Conservation (phyloP, 2,888 invertebrate genomes). For the Didymodactylos carnosus region DNA sequence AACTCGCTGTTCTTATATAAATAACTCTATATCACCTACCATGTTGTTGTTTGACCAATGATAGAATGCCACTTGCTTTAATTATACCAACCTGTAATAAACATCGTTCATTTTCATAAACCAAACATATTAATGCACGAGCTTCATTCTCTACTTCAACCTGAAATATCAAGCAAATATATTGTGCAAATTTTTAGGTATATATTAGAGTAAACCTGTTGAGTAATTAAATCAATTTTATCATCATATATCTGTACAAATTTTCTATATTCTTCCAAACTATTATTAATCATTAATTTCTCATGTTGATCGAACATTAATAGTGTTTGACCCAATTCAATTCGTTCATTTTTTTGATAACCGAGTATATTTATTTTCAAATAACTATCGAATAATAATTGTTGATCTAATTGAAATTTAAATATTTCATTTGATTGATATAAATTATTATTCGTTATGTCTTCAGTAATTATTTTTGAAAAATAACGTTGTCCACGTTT, state of each 20-base stretch:
- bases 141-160: not conserved
- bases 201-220: not conserved
- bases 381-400: not conserved
- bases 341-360: not conserved
- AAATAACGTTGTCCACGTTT: not conserved
- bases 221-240: not conserved
- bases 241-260: not conserved
- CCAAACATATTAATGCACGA: not conserved
- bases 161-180: not conserved
- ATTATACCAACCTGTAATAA: not conserved
- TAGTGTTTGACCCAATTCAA: not conserved
- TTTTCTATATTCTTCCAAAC: not conserved
- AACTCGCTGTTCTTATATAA: no score
- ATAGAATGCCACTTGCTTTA: not conserved
- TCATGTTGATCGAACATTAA: not conserved
- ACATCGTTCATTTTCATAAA: not conserved
- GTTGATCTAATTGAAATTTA: not conserved
- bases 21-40: no score
- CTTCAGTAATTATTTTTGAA: no score
- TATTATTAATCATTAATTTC: no score
- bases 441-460: no score
- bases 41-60: no score
- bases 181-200: not conserved
- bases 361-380: not conserved
- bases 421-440: not conserved